Conservation (phyloP, 1,140 invertebrate species). For the Vanessa atalanta region DNA sequence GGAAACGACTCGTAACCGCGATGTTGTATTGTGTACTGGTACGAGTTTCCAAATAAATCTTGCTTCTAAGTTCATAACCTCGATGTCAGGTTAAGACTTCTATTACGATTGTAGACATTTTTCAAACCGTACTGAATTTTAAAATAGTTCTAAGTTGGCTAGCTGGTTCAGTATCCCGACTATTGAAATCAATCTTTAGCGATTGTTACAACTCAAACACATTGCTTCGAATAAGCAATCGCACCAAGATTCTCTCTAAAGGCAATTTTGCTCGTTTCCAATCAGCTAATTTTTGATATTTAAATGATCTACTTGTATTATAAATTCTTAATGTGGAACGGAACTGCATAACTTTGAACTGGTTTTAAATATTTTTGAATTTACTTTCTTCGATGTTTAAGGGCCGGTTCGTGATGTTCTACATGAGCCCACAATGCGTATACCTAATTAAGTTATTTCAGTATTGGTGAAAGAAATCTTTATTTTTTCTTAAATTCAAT, state of each 20-base stretch:
- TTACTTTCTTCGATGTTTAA: conserved; percentile 35
- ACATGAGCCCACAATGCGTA: background rate
- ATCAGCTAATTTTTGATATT: conserved; percentile 1
- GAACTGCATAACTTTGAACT: conserved; percentile 37
- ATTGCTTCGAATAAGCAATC: no score
- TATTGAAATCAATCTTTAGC: no score
- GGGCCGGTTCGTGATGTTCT: conserved; percentile 17
- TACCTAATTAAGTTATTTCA: conserved; percentile 25
- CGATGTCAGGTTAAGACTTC: conserved; percentile 18
- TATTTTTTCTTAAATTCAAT: conserved; percentile 12
- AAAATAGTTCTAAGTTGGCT: background rate
- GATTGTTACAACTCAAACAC: no score
- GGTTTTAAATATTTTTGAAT: conserved; percentile 32
- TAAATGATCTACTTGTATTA: conserved; percentile 1
- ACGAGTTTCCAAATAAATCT: conserved; percentile 46
- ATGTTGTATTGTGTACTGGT: conserved; percentile 33
- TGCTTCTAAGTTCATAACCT: conserved; percentile 30
- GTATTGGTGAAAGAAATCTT: conserved; percentile 27
- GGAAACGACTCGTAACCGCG: conserved; percentile 26
- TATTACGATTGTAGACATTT: conserved; percentile 9
- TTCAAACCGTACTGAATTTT: conserved; percentile 3
- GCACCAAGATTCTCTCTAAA: background rate
- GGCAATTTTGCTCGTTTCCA: background rate
- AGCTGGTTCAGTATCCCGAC: background rate
- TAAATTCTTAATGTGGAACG: conserved; percentile 22